Conservation (phyloP, 2,113 vertebrate species). For the Harpagus bidentatus region DNA sequence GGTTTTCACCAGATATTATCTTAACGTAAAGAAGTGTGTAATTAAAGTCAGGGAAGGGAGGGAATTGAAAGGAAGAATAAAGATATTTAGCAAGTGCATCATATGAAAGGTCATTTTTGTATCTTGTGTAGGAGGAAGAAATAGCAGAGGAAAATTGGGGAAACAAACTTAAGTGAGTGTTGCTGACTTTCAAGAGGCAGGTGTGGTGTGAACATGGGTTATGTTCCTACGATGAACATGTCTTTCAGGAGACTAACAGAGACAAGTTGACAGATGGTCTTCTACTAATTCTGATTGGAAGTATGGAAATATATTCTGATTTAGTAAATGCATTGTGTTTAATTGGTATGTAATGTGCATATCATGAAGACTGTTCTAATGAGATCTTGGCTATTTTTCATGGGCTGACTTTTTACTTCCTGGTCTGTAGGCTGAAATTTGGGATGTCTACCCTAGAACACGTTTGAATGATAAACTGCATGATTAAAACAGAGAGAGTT, state of each 20-base stretch:
- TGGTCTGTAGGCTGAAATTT: background rate
- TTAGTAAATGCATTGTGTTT: background rate
- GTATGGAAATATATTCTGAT: background rate
- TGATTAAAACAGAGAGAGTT: background rate
- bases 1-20: slow-evolving; percentile 35
- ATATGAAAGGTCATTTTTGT: slow-evolving; percentile 9
- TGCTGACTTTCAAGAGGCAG: background rate
- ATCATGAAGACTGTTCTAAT: background rate
- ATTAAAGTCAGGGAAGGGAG: slow-evolving; percentile 55
- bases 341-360: background rate
- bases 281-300: background rate
- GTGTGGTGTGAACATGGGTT: background rate
- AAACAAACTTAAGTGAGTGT: background rate
- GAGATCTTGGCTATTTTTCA: background rate
- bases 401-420: background rate
- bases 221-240: background rate
- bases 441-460: background rate
- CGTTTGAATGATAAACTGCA: background rate
- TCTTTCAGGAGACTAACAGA: background rate
- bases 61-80: background rate
- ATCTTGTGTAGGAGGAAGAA: background rate
- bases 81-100: background rate
- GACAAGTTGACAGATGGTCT: background rate
- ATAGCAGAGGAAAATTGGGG: background rate
- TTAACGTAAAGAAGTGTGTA: slow-evolving; percentile 36